phyloP scores from a whole-genome alignment of 2,888 invertebrate species.

The Folsomia candida region DNA sequence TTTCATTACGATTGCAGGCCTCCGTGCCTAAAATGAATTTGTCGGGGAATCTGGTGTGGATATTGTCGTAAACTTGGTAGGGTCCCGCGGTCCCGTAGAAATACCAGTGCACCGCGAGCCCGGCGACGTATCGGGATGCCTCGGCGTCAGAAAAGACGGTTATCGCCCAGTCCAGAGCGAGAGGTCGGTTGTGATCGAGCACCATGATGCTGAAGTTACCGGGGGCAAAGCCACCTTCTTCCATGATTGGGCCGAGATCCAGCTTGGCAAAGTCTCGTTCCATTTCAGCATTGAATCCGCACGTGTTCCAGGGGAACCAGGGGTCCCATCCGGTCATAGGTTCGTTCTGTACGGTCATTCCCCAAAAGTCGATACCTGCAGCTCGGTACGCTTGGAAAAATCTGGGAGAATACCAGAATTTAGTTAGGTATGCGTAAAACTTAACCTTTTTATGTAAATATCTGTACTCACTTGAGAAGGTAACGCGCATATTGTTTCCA shows the following conservation, averaged over 20 bases:
- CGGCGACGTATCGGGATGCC: conserved; percentile 51
- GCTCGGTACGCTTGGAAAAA: conserved; percentile 54
- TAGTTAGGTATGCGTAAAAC: too few relatives aligned
- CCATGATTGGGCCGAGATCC: conserved; percentile 53
- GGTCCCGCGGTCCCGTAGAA: conserved; percentile 62
- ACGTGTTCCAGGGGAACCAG: conserved; percentile 53
- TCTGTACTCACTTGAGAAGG: conserved; percentile 38
- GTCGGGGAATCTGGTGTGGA: conserved; percentile 53
- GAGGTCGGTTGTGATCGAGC: conserved; percentile 52
- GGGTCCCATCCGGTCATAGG: conserved; percentile 44
- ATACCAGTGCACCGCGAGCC: conserved; percentile 83
- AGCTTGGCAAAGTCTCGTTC: conserved; percentile 53
- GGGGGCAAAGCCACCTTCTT: conserved; percentile 49
- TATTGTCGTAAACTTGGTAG: conserved; percentile 53
- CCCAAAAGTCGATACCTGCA: conserved; percentile 72
- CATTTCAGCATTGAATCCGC: conserved; percentile 53
- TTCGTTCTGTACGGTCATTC: conserved; percentile 58
- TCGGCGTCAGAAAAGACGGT: conserved; percentile 42
- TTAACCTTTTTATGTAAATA: too few relatives aligned
- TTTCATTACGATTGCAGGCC: conserved; percentile 59
- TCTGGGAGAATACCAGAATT: too few relatives aligned
- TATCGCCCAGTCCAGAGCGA: conserved; percentile 49
- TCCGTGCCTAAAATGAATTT: conserved; percentile 59
- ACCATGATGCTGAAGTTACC: conserved; percentile 53
- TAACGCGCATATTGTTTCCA: conserved; percentile 43